phyloP scores from a whole-genome alignment of 2,797 vertebrate species.

The Poeciliopsis turneri region DNA sequence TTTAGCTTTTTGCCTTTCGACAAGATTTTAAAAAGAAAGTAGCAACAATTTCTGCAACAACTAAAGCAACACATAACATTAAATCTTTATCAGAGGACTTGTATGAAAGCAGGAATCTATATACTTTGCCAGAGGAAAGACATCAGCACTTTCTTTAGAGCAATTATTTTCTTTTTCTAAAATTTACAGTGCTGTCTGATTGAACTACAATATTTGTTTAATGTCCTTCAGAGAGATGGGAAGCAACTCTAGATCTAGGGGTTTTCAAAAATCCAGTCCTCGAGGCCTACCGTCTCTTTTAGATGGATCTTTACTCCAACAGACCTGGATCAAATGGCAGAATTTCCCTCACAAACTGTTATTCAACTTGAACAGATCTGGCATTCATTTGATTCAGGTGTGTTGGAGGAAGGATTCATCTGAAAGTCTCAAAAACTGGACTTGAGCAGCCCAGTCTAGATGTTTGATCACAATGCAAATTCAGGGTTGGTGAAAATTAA shows the following conservation, averaged over 20 bases:
- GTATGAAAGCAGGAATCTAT: not conserved
- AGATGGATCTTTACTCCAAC: too few species aligned
- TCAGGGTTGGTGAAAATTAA: not conserved
- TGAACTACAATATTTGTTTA: not conserved
- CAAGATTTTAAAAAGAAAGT: not conserved
- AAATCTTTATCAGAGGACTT: not conserved
- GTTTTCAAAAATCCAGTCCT: too few species aligned
- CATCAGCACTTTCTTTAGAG: not conserved
- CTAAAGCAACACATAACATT: not conserved
- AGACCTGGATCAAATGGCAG: too few species aligned
- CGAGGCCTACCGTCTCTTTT: too few species aligned
- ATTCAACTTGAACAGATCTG: too few species aligned
- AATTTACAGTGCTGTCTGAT: not conserved
- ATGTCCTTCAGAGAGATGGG: not conserved
- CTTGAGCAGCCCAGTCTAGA: not conserved
- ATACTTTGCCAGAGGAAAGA: not conserved
- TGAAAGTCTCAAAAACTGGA: too few species aligned
- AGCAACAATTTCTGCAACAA: not conserved
- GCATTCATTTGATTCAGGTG: too few species aligned
- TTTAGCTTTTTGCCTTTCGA: not conserved
- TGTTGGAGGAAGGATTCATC: too few species aligned
- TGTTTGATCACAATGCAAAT: not conserved
- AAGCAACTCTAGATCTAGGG: too few species aligned
- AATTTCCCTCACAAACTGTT: too few species aligned
- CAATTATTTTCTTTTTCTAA: not conserved